Evolutionary conservation across 2,888 invertebrate species (phyloP), one percentile per base, ranked within the genome.

Genomic region (Papilio protenor): DNA sequence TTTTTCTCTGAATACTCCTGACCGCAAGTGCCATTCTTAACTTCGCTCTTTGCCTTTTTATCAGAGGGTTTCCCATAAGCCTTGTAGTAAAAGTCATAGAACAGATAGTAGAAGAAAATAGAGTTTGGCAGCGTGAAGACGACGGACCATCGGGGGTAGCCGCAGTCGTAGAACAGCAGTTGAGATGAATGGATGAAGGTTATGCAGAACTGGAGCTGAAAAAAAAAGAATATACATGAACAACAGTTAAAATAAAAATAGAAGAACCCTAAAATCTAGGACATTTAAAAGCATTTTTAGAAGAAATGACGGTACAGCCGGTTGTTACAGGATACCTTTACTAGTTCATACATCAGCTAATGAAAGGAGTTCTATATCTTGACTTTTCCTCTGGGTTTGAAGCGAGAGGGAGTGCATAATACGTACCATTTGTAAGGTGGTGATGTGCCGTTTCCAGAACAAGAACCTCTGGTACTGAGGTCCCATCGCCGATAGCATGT

Each of bases 401-500:
- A 16, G 8, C 55, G n/a, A 8, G 16, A 5, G 18, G 18, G 5
- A 52, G 52, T 52, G 5, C 52, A 5, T 55, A 18, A 18, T 72
- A 91, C 92, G 91, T 95, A 98, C 98, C 96, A 98, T 97, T 95
- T 98, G 98, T 87, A 99, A 93, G 45, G 96, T 97, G 47, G 99
- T 99, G 84, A 99, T 97, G 91, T 99, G 97, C 83, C 96, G 97
- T 92, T 99, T 99, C 99, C 99, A 99, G 97, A 98, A 98, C 81
- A 99, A 94, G 88, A 97, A 98, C 90, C 97, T 97, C 88, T 98
- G 98, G 90, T 97, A 97, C 84, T 97, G 95, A 0, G 98, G 99
- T 47, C 99, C 98, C 87, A 98, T 94, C 0, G 98, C 98, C 0
- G 99, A 97, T 77, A 99, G 89, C 95, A 99, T 95, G 86, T 98